Conservation (phyloP, 2,888 invertebrate species). For the Marasmarcha lunaedactyla region DNA sequence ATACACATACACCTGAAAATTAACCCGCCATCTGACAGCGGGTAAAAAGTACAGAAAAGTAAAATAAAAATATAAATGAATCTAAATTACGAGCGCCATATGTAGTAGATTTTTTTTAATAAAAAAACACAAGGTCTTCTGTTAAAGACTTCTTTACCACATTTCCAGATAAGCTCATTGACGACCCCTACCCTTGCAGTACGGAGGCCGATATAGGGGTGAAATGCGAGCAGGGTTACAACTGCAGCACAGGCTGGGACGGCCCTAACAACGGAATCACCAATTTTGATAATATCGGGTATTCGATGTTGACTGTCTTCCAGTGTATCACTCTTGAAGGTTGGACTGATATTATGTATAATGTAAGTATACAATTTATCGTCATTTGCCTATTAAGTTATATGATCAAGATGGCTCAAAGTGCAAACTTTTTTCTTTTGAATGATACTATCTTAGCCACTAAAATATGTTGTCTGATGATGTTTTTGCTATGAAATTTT, state of each 20-base stretch:
- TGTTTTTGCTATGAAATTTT: too few species aligned
- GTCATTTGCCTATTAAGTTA: background rate
- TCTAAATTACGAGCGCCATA: too few species aligned
- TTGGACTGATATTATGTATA: slow-evolving; percentile 98
- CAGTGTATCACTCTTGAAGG: slow-evolving; percentile 99
- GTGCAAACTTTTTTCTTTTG: background rate
- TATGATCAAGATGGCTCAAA: background rate
- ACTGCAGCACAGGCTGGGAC: slow-evolving; percentile 72
- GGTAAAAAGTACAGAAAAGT: too few species aligned
- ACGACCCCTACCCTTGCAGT: slow-evolving; percentile 66
- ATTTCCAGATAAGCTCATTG: slow-evolving; percentile 21
- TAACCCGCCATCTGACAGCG: too few species aligned
- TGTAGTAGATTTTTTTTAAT: too few species aligned
- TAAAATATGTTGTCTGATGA: too few species aligned
- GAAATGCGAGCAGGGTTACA: slow-evolving; percentile 63
- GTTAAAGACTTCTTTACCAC: too few species aligned
- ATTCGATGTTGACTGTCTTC: slow-evolving; percentile 99
- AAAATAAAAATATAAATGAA: too few species aligned
- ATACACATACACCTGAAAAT: too few species aligned
- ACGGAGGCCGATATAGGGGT: slow-evolving; percentile 72
- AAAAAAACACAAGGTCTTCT: too few species aligned
- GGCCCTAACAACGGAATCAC: slow-evolving; percentile 97
- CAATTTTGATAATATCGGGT: slow-evolving; percentile 98
- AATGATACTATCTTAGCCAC: too few species aligned
- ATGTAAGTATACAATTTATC: slow-evolving; percentile 77